These are phyloP conservation scores for Hylia prasina DNA, from an alignment of 2,113 vertebrate species.

Conservation along the genomic window DNA sequence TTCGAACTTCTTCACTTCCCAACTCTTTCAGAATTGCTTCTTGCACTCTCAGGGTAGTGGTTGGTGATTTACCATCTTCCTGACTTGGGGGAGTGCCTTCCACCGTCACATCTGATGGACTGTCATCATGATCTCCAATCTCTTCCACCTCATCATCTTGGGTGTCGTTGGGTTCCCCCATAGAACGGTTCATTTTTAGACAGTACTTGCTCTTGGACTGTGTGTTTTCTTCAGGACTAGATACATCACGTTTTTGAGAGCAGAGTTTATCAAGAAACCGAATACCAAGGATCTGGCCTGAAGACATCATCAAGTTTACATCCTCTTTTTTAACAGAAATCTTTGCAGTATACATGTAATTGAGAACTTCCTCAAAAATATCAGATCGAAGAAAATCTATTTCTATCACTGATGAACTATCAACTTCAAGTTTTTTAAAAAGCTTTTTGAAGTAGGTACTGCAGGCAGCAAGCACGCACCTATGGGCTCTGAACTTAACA, in stretches of 20 bases:
- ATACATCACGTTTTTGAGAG: slow-evolving; percentile 92
- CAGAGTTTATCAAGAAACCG: slow-evolving; percentile 97
- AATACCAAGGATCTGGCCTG: slow-evolving; percentile 95
- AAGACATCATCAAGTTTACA: slow-evolving; percentile 98
- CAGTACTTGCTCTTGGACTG: slow-evolving; percentile 83
- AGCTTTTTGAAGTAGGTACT: slow-evolving; percentile 98
- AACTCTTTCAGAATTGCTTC: slow-evolving; percentile 95
- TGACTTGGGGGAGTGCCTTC: slow-evolving; percentile 83
- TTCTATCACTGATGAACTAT: slow-evolving; percentile 94
- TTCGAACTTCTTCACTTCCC: slow-evolving; percentile 94
- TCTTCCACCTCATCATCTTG: slow-evolving; percentile 88
- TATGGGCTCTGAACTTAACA: slow-evolving; percentile 92
- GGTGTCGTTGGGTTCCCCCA: slow-evolving; percentile 76
- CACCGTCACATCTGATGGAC: slow-evolving; percentile 81
- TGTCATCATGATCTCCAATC: slow-evolving; percentile 90
- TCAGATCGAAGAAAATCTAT: slow-evolving; percentile 95
- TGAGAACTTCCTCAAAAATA: slow-evolving; percentile 96
- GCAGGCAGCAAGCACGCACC: slow-evolving; percentile 92
- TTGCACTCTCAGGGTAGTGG: slow-evolving; percentile 86
- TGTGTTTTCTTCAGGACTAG: slow-evolving; percentile 84
- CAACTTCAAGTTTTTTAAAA: slow-evolving; percentile 94
- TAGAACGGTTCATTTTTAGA: slow-evolving; percentile 82
- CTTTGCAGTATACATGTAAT: slow-evolving; percentile 98
- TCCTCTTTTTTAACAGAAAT: slow-evolving; percentile 96
- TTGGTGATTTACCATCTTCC: slow-evolving; percentile 84